Evolutionary conservation across 2,888 invertebrate genomes (phyloP), one percentile per base, ranked within the genome.

Genomic region (Archips xylosteana): DNA sequence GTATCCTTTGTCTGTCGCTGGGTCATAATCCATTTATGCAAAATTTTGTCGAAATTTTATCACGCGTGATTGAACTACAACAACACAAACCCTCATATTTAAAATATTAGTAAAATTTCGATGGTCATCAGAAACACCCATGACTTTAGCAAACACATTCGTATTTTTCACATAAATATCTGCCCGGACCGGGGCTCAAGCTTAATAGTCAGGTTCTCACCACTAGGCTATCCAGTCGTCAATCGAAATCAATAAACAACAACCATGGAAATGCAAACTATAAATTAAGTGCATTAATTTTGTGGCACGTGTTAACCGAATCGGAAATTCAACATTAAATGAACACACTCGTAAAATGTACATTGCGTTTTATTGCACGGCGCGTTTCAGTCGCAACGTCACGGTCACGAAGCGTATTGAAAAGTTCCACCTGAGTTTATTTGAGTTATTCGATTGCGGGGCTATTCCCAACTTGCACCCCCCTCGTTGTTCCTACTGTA

Each of bases 361-460:
- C 68, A 66, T 82, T 78, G 61, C 67, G 54, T 69, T 62, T 70
- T 82, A 67, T 74, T 75, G 79, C 85, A 88, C 89, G 82, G 82
- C 72, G 76, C 84, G 75, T 87, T 88, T 85, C 91, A 91, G 75
- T 88, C 80, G 89, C 85, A 88, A 81, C 89, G 91, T 92, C 91
- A 92, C 87, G 92, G 91, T 92, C 92, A 92, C 92, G 92, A 84
- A 90, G 84, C 87, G 85, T 88, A 91, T 92, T 92, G 89, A 90
- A 89, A 89, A 90, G 89, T 89, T 90, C 87, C 91, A 91, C 90
- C 92, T 90, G 89, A 91, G 88, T 87, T 88, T 90, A 89, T 89
- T 89, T 90, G 90, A 92, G 88, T 89, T 90, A 90, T 91, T 87
- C 87, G 87, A 91, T 89, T 89, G 85, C 83, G 80, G 57, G 57